Conservation (phyloP, 2,888 invertebrate species). For the Chrysolina oricalcia region DNA sequence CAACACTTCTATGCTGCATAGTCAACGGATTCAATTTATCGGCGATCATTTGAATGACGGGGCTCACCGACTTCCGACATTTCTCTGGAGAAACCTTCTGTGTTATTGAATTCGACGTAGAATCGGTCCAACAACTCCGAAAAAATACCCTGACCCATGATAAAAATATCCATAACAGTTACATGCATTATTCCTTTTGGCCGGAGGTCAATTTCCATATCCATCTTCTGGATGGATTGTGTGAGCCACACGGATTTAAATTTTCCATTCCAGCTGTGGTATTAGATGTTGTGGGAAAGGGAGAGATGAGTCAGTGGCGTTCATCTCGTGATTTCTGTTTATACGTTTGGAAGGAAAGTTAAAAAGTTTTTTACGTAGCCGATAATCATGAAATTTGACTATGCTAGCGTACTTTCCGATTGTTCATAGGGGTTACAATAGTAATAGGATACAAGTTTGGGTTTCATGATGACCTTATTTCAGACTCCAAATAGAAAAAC, state of each 20-base stretch:
- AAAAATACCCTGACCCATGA: background rate
- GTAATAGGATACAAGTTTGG: no score
- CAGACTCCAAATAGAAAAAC: no score
- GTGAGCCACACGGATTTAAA: background rate
- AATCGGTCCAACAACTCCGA: background rate
- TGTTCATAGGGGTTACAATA: no score
- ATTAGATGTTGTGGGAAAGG: conserved; percentile 4
- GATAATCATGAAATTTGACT: no score
- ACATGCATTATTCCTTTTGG: conserved; percentile 49
- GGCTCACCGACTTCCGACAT: background rate
- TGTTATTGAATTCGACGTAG: background rate
- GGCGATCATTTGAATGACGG: background rate
- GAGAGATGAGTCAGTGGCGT: conserved; percentile 2
- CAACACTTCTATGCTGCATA: background rate
- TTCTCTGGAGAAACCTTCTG: background rate
- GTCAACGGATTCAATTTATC: background rate
- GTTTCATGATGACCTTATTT: no score
- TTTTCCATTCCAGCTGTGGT: conserved; percentile 1
- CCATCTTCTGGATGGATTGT: conserved; percentile 2
- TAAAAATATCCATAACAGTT: conserved; percentile 39
- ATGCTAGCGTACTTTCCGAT: no score
- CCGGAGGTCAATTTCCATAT: conserved; percentile 50
- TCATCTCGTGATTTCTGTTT: no score
- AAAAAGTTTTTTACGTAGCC: no score
- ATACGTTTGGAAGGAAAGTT: no score